Conservation (phyloP, 2,113 vertebrate species). For the Chelonoidis abingdonii region DNA sequence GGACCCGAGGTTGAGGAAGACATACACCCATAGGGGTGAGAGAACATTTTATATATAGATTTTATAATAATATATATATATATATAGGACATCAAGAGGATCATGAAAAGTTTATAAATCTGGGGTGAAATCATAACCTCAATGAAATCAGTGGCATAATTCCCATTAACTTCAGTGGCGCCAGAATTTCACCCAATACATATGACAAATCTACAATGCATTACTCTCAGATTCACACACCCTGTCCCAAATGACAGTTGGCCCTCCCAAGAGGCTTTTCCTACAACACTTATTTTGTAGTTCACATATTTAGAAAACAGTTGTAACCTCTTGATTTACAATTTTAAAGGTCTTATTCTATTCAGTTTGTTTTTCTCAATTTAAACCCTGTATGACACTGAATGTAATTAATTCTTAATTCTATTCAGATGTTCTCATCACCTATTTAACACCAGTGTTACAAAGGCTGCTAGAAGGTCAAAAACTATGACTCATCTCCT, state of each 20-base stretch:
- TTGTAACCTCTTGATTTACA: no score
- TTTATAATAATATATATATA: no score
- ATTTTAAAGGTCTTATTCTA: no score
- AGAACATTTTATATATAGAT: no score
- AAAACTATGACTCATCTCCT: conserved; percentile 7
- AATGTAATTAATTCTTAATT: neutral
- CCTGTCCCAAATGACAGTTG: neutral
- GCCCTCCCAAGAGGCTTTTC: neutral
- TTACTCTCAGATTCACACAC: neutral
- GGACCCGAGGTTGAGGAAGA: no score
- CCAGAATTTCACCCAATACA: neutral
- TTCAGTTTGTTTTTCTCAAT: neutral
- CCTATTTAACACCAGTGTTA: neutral
- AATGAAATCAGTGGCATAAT: neutral
- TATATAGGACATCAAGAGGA: neutral
- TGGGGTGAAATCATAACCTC: neutral
- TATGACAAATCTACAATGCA: neutral
- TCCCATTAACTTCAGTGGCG: neutral
- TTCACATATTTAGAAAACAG: neutral
- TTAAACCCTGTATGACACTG: neutral
- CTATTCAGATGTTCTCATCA: neutral
- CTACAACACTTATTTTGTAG: neutral
- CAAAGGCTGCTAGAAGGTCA: conserved; percentile 37
- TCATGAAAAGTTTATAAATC: neutral
- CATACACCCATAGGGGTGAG: no score